Evolutionary conservation across 1,140 invertebrate genomes (phyloP), one percentile per base, ranked within the genome.

Genomic region (Zaprionus ornatus): DNA sequence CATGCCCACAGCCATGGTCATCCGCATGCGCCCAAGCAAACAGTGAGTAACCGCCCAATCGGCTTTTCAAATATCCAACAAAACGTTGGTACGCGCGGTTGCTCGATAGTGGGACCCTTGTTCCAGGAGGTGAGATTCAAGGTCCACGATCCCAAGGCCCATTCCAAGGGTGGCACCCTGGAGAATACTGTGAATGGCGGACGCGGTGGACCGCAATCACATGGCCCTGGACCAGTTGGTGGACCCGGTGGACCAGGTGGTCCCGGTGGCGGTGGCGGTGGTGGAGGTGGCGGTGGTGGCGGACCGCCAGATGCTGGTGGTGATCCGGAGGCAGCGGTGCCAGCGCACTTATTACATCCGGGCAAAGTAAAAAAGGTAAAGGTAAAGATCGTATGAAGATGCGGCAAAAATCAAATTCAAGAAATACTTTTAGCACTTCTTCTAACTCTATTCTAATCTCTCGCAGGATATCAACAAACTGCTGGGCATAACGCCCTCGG

Each of bases 71-170:
- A 92, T 92, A 91, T 92, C 80, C 91, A 91, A 91, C 92, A 92
- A 92, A 92, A 92, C 83, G 87, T 92, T 92, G 92, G 92, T 82
- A 90, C 91, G 82, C 88, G 92, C 92, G 92, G 93, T 91, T 93
- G 93, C 94, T 95, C 95, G 94, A 95, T 95, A 96, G 95, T 96
- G 94, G 93, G 93, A 94, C 95, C 94, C 95, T 95, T 95, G 95
- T 96, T 96, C 94, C 96, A 98, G 97, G 97, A 98, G 95, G 97
- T 98, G 93, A 96, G 97, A 91, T 98, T 97, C 94, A 98, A 98
- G 94, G 96, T 98, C 66, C 97, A 98, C 93, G 97, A 98, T 94
- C 97, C 97, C 12, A 98, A 98, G 93, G 96, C 96, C 90, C 97
- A 98, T 93, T 97, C 96, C 91, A 98, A 98, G 94, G 97, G 97